Percentiles rank a stretch among this genome's conserved stretches.
phyloP scores from a whole-genome alignment of 2,888 invertebrate genomes.

The Acronicta aceris region DNA sequence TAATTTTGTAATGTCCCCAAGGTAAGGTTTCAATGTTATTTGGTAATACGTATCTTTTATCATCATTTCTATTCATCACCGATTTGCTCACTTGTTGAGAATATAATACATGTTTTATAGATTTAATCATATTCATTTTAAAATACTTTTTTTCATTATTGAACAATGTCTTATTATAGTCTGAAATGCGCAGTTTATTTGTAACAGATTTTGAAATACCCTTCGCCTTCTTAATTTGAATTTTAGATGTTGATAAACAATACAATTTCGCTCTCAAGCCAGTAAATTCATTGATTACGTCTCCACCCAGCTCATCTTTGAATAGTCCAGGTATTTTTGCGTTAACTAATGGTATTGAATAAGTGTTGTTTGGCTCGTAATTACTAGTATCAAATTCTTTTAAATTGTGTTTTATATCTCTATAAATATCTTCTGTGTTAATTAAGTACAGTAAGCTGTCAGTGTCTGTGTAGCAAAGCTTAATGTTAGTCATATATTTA shows the following conservation, averaged over 20 bases:
- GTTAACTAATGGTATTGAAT: not conserved
- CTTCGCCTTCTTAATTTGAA: not conserved
- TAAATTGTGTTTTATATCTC: constrained; percentile 1
- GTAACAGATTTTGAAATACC: constrained; percentile 6
- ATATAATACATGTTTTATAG: constrained; percentile 3
- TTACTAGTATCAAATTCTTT: constrained; percentile 5
- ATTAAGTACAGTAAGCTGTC: no score
- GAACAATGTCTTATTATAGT: not conserved
- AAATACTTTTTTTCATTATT: not conserved
- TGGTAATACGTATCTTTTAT: constrained; percentile 1
- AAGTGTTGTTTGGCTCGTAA: not conserved
- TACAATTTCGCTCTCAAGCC: constrained; percentile 4
- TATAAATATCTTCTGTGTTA: no score
- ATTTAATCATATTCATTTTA: constrained; percentile 5
- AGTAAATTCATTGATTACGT: not conserved
- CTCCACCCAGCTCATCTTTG: not conserved
- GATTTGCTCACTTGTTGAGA: no score
- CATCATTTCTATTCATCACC: constrained; percentile 6
- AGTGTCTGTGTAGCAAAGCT: no score
- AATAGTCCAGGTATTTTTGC: not conserved
- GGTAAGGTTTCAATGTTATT: constrained; percentile 4
- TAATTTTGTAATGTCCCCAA: no score
- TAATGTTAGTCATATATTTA: no score
- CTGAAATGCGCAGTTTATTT: not conserved
- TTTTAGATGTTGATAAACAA: not conserved